These are phyloP conservation scores for Epizoanthus ramosus DNA, from an alignment of 92 coral and sea anemone species.

Conservation along the genomic window DNA sequence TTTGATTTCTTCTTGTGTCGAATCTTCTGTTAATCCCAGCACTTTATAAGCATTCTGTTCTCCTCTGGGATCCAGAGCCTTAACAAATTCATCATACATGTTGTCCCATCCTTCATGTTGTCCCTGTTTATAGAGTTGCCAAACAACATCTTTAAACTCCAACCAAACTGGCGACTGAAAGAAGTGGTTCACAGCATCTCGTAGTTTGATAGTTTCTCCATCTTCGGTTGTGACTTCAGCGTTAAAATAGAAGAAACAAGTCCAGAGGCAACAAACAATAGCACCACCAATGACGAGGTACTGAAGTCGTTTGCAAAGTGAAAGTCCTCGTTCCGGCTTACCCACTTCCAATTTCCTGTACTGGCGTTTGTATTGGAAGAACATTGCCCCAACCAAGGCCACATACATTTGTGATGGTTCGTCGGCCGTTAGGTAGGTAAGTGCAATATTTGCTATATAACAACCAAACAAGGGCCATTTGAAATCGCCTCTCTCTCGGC, in stretches of 20 bases:
- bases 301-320: constrained; percentile 84
- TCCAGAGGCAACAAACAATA: constrained; percentile 80
- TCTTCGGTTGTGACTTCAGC: constrained; percentile 97
- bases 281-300: constrained; percentile 76
- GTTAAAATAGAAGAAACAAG: constrained; percentile 93
- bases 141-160: constrained; percentile 90
- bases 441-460: constrained; percentile 57
- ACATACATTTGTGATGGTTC: constrained; percentile 95
- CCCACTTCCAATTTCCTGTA: constrained; percentile 59
- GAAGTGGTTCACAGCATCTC: constrained; percentile 96
- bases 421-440: constrained; percentile 77
- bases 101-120: constrained; percentile 97
- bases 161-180: constrained; percentile 97
- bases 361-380: constrained; percentile 77
- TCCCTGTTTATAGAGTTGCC: constrained; percentile 86
- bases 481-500: constrained; percentile 93
- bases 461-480: constrained; percentile 81
- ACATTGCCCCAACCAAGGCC: constrained; percentile 83
- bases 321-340: constrained; percentile 65
- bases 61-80: constrained; percentile 97
- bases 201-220: constrained; percentile 93
- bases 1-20: constrained; percentile 87
- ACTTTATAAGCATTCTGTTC: constrained; percentile 94
- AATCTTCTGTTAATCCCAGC: constrained; percentile 81
- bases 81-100: constrained; percentile 94